These are phyloP conservation scores for Sapajus apella DNA, from an alignment of 2,113 vertebrate species.

Conservation along the genomic window DNA sequence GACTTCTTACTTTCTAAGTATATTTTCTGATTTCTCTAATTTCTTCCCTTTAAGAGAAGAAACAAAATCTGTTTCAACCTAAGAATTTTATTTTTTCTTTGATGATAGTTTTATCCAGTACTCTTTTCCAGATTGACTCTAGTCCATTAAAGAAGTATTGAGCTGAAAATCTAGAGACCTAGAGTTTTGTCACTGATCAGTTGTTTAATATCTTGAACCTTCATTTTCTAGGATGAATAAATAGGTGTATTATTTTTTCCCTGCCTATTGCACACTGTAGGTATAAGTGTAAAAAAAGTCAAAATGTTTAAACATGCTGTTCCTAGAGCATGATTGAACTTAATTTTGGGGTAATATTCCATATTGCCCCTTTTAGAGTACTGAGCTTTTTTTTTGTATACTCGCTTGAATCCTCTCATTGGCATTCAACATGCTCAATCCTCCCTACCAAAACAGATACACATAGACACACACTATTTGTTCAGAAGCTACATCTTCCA, in stretches of 20 bases:
- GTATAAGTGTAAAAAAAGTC: neutral
- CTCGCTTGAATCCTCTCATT: neutral
- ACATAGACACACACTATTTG: neutral
- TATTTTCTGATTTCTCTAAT: constrained; percentile 28
- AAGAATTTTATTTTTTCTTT: neutral
- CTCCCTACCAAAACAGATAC: neutral
- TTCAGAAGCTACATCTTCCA: neutral
- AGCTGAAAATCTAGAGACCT: neutral
- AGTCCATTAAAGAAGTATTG: neutral
- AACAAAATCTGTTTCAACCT: neutral
- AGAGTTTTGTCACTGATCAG: neutral
- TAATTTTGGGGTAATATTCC: neutral
- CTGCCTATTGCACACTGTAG: neutral
- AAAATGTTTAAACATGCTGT: neutral
- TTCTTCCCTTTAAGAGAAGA: neutral
- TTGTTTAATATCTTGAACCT: neutral
- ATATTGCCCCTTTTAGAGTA: neutral
- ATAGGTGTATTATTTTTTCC: neutral
- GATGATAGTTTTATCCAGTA: neutral
- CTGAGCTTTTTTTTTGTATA: neutral
- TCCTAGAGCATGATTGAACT: neutral
- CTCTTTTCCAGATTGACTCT: neutral
- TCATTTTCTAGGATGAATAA: neutral
- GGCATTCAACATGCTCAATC: neutral
- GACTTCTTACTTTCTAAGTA: neutral